Evolutionary conservation across 2,113 vertebrate species (phyloP).

Genomic region (Aphyosemion australe): DNA sequence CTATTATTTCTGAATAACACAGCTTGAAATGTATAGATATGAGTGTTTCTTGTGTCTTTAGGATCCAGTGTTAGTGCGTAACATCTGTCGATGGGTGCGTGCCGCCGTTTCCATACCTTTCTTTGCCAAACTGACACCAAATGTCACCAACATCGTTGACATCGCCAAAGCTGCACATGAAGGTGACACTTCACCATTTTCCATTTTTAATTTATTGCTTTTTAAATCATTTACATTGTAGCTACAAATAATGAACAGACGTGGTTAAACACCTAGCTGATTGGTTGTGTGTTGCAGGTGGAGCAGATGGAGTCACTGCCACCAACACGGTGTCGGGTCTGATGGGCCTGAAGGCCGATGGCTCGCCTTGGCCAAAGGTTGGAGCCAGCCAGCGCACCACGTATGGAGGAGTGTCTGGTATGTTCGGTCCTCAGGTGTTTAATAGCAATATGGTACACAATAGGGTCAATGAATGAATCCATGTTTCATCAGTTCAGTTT

Average conservation of each 20-base stretch:
- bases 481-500: background rate
- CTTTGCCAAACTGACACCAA: constrained; percentile 97
- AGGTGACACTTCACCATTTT: constrained; percentile 76
- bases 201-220: background rate
- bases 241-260: background rate
- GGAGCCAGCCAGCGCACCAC: constrained; percentile 84
- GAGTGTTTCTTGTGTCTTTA: constrained; percentile 57
- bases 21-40: no score
- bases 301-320: constrained; percentile 92
- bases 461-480: no score
- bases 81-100: constrained; percentile 96
- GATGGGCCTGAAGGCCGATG: constrained; percentile 88
- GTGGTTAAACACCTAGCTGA: background rate
- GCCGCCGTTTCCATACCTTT: constrained; percentile 89
- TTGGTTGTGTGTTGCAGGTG: constrained; percentile 73
- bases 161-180: constrained; percentile 89
- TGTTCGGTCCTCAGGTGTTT: constrained; percentile 22
- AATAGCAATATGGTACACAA: no score
- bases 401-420: constrained; percentile 92
- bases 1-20: no score
- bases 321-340: constrained; percentile 94
- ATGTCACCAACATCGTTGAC: constrained; percentile 91
- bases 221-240: background rate
- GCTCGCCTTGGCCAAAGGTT: constrained; percentile 90
- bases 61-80: constrained; percentile 90